Conservation (phyloP, 2,113 vertebrate genomes). For the Jaculus jaculus region DNA sequence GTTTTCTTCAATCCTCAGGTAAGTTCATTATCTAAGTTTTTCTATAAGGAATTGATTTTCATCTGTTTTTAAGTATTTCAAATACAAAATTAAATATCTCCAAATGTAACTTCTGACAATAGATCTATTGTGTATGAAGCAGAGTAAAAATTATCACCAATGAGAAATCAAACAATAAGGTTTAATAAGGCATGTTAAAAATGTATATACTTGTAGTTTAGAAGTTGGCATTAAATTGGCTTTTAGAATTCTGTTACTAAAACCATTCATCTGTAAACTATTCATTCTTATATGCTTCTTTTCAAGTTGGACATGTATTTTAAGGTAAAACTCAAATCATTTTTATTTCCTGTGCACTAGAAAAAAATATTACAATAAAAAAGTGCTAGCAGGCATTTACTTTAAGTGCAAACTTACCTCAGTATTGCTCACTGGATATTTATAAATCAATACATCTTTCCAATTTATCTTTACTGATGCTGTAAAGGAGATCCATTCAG, state of each 20-base stretch:
- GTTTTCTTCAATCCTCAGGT: background rate
- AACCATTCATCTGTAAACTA: background rate
- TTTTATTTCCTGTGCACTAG: constrained; percentile 32
- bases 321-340: constrained; percentile 41
- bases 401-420: background rate
- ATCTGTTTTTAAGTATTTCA: background rate
- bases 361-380: constrained; percentile 20
- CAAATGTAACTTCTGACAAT: background rate
- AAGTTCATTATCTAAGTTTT: background rate
- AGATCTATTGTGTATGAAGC: background rate
- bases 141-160: background rate
- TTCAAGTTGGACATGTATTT: background rate
- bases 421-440: background rate
- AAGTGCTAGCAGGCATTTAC: background rate
- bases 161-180: background rate
- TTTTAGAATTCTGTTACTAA: constrained; percentile 36
- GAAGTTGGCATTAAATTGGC: constrained; percentile 27
- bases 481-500: background rate
- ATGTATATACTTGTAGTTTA: constrained; percentile 30
- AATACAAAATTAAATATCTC: background rate
- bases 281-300: constrained; percentile 37
- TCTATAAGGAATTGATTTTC: background rate
- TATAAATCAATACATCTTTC: constrained; percentile 14
- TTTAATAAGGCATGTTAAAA: background rate
- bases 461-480: background rate